Percentiles rank a stretch among this genome's conserved stretches.
Evolutionary conservation across 2,113 vertebrate genomes (phyloP).

Genomic region (Charina bottae): DNA sequence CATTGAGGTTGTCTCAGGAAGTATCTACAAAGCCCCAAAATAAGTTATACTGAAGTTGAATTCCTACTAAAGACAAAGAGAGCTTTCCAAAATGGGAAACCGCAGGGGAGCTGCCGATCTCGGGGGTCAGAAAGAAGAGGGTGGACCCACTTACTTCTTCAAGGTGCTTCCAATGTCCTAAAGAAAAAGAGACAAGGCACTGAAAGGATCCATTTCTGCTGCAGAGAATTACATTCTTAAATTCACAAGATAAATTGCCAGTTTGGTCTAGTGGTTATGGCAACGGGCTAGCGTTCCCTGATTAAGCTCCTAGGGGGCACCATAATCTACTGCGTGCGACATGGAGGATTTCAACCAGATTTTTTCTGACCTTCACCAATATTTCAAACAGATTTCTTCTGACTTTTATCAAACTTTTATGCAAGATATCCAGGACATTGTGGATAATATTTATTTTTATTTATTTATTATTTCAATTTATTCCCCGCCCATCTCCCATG

Average conservation of each 20-base stretch:
- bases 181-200: background rate
- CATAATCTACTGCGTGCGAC: too few species aligned
- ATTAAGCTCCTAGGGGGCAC: too few species aligned
- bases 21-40: background rate
- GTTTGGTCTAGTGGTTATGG: too few species aligned
- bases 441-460: too few species aligned
- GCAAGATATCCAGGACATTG: too few species aligned
- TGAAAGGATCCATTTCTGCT: background rate
- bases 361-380: too few species aligned
- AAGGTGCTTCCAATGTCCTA: background rate
- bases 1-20: background rate
- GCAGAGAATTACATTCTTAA: background rate
- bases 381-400: too few species aligned
- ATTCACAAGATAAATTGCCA: background rate
- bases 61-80: background rate
- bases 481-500: too few species aligned
- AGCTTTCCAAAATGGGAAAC: background rate
- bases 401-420: too few species aligned
- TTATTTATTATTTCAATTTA: too few species aligned
- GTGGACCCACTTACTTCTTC: background rate
- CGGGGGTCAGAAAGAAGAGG: background rate
- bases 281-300: too few species aligned
- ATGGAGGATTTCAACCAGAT: too few species aligned
- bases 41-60: background rate
- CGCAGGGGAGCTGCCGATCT: background rate